Evolutionary conservation across 2,888 invertebrate genomes (phyloP), one percentile per base, ranked within the genome.

Genomic region (Trissoscelio sp.): DNA sequence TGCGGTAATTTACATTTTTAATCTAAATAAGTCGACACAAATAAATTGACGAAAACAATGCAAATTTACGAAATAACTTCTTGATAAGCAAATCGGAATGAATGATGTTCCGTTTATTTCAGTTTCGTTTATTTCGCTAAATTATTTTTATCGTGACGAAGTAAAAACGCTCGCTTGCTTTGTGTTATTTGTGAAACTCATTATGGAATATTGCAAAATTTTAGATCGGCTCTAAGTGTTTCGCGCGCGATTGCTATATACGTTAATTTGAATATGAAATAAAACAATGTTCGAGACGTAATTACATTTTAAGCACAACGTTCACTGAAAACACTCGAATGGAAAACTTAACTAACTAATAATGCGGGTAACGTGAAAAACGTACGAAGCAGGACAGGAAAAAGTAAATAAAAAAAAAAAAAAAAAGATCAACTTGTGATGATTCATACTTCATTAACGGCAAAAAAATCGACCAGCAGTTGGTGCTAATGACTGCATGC

Each of bases 171-270:
- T 57, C 42, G 3, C 2, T 22, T 2, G 72, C 37, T 60, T 72
- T 70, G 48, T 77, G 42, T 70, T 70, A 72, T 78, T 78, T 64
- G 64, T 53, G 57, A 64, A 78, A 64, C 64, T 70, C 78, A 57
- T 78, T 70, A 78, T 64, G 64, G 48, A 70, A 39, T 57, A 67
- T 78, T 78, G 70, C 78, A 78, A 70, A 69, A 69, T 78, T 78
- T 70, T 42, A 64, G 70, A 78, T 78, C 70, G 37, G 46, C 70
- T 70, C 48, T 64, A 70, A 78, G 64, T 64, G 70, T 70, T 78
- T 55, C 53, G 64, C 57, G 64, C 57, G 34, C 62, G 67, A 70
- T 62, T 48, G 57, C 64, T 44, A 70, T 64, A 70, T 69, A 70
- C 55, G 70, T 78, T 70, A 42, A 64, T 78, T 57, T 64, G 70